Base-by-base conservation (phyloP, 2,113 vertebrate genomes). In the Cheilinus undulatus region DNA sequence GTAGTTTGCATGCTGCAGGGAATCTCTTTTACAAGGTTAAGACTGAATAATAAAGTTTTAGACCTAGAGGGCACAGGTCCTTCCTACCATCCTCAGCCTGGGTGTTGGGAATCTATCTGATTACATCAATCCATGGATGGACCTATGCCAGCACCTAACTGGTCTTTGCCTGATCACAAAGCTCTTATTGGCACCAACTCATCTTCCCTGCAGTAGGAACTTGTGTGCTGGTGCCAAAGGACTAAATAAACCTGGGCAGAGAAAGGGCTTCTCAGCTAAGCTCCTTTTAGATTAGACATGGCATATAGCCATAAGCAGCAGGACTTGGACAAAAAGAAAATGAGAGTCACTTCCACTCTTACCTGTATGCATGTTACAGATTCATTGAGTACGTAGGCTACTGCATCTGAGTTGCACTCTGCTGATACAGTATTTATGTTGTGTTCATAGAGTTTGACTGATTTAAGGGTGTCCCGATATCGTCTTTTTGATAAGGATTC, bases 151-250 rank as follows among this genome's bases (percentile, higher is more conserved):
- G 17, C 19, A n/a, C 28, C 51, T 32, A 71, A 43, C 24, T 28
- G 45, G 54, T 34, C 42, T 74, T 86, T 40, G 52, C 63, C 76
- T 79, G 71, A 56, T 69, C 71, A 75, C 73, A 76, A 73, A 80
- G 69, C 74, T 73, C 30, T 42, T 64, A 51, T 72, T 88, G 84
- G 74, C 79, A 69, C 20, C 6, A 27, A 6, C 36, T 69, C 22
- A 13, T 64, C 59, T 43, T 48, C 50, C 60, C 23, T 70, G 43
- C 32, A 38, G 70, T 51, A 67, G 51, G 65, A 72, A 62, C 36
- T 51, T 57, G 43, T 72, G 46, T 75, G 48, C 48, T 38, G 8
- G 11, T 62, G 68, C 62, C 82, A 50, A 69, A 78, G 54, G 74
- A 85, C 74, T 74, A 72, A 82, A 40, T 76, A 30, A 81, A 48